Evolutionary conservation across 2,113 vertebrate species (phyloP).

Genomic region (Gymnobelideus leadbeateri): DNA sequence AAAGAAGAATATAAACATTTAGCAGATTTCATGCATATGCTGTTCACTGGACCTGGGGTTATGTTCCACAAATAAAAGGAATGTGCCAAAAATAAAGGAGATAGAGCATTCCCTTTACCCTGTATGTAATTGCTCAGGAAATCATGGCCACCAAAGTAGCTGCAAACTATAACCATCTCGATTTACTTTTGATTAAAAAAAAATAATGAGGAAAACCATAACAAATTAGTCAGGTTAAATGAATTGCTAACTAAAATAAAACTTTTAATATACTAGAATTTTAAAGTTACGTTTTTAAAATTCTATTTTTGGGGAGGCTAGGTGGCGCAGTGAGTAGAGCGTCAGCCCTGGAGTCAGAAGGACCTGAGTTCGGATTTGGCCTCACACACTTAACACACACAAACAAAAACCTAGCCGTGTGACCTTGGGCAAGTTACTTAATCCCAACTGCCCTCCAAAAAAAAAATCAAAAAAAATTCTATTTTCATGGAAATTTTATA

Average conservation of each 20-base stretch:
- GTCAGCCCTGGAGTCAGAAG: too few species aligned
- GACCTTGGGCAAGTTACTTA: too few species aligned
- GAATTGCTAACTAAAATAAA: not conserved
- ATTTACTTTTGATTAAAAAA: not conserved
- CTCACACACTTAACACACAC: too few species aligned
- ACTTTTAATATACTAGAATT: not conserved
- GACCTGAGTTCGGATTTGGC: too few species aligned
- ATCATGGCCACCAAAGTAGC: not conserved
- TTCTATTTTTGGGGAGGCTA: too few species aligned
- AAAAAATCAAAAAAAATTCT: too few species aligned
- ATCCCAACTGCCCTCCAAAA: too few species aligned
- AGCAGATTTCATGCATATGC: constrained; percentile 17
- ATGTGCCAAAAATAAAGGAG: not conserved
- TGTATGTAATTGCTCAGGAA: not conserved
- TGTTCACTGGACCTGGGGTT: not conserved
- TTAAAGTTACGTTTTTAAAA: not conserved
- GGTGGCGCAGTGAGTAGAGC: too few species aligned
- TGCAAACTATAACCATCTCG: not conserved
- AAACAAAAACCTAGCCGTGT: too few species aligned
- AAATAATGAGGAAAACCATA: not conserved
- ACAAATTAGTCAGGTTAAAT: not conserved
- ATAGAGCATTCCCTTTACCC: not conserved
- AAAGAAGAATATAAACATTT: constrained; percentile 47
- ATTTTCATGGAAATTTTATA: not conserved
- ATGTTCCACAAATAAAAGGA: constrained; percentile 38